These are phyloP conservation scores for Dromius quadrimaculatus DNA, from an alignment of 2,888 invertebrate genomes.

Conservation along the genomic window DNA sequence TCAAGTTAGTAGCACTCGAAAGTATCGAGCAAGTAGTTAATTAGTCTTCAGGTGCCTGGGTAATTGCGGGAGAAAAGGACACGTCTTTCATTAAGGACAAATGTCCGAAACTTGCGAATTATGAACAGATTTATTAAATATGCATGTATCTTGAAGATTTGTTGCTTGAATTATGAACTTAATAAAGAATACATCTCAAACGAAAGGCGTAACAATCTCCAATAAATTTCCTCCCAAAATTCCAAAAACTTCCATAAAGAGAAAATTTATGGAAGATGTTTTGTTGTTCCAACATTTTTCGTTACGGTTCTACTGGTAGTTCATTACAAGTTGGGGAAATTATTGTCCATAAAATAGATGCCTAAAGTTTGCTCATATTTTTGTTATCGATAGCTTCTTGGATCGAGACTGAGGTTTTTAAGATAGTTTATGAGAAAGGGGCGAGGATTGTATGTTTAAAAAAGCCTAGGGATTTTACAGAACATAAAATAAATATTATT, in stretches of 20 bases:
- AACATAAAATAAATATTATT: no score
- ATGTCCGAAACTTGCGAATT: slow-evolving; percentile 48
- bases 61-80: slow-evolving; percentile 28
- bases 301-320: slow-evolving; percentile 6
- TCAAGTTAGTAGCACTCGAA: slow-evolving; percentile 1
- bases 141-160: no score
- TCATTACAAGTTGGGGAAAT: slow-evolving; percentile 42
- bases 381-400: slow-evolving; percentile 37
- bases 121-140: slow-evolving; percentile 49
- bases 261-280: slow-evolving; percentile 26
- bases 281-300: slow-evolving; percentile 8
- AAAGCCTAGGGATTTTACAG: slow-evolving; percentile 45
- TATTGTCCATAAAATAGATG: slow-evolving; percentile 46
- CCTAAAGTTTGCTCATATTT: slow-evolving; percentile 41
- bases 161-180: slow-evolving; percentile 33
- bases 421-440: slow-evolving; percentile 41
- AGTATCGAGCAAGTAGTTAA: slow-evolving; percentile 31
- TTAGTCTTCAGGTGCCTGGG: slow-evolving; percentile 22
- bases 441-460: slow-evolving; percentile 43
- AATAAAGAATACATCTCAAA: background rate
- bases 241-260: slow-evolving; percentile 16
- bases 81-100: slow-evolving; percentile 44
- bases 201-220: slow-evolving; percentile 8
- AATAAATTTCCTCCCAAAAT: slow-evolving; percentile 17
- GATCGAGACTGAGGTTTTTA: slow-evolving; percentile 32